These are phyloP conservation scores for Coboldia fuscipes DNA, from an alignment of 1,140 invertebrate species.

Conservation along the genomic window DNA sequence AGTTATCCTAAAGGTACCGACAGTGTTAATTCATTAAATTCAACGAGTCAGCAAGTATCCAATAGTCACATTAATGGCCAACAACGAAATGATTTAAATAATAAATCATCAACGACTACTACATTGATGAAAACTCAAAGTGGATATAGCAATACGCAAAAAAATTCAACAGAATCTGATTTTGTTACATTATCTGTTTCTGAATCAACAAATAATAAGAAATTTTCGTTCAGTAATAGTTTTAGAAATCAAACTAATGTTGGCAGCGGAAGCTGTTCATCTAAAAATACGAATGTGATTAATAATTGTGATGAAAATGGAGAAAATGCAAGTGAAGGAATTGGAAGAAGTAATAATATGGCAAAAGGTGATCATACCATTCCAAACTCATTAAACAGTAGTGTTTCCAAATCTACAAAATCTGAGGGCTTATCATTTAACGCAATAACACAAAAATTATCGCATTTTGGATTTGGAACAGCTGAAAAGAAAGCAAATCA, in stretches of 20 bases:
- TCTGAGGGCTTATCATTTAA: conserved; percentile 16
- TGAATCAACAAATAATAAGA: too few relatives aligned
- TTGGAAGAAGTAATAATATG: conserved; percentile 1
- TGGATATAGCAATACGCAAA: too few relatives aligned
- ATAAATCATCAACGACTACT: too few relatives aligned
- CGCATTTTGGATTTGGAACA: conserved; percentile 18
- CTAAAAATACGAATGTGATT: neutral
- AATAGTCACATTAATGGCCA: neutral
- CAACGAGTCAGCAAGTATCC: neutral
- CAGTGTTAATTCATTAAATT: conserved; percentile 6
- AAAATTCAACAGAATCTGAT: too few relatives aligned
- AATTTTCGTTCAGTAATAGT: too few relatives aligned
- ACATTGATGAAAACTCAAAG: too few relatives aligned
- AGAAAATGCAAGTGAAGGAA: conserved; percentile 13
- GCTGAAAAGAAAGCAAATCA: conserved; percentile 9
- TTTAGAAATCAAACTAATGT: too few relatives aligned
- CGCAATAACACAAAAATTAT: conserved; percentile 16
- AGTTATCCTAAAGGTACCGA: conserved; percentile 4
- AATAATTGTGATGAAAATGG: neutral
- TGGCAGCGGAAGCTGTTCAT: too few relatives aligned
- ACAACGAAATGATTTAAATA: too few relatives aligned
- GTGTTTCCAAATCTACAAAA: conserved; percentile 17
- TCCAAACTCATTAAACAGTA: conserved; percentile 15
- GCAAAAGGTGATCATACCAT: conserved; percentile 5
- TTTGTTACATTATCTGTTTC: conserved; percentile 13